phyloP scores from a whole-genome alignment of 2,113 vertebrate species.

The Colistium nudipinnis region DNA sequence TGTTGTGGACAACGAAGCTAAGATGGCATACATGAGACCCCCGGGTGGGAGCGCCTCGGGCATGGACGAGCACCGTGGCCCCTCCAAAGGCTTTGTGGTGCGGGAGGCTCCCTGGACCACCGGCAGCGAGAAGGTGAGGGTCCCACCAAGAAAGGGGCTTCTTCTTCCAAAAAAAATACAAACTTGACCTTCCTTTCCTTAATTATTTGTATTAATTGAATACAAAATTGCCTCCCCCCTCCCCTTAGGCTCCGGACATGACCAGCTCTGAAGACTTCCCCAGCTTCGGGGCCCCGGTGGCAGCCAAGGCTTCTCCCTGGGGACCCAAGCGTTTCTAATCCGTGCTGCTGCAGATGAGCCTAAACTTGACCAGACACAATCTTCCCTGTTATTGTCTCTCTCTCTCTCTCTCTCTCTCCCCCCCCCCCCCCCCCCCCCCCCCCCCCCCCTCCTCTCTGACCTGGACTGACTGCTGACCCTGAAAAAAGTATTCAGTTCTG shows the following conservation, averaged over 20 bases:
- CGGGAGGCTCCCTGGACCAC: slow-evolving; percentile 97
- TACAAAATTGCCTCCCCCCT: neutral
- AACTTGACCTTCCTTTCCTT: neutral
- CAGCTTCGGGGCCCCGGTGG: slow-evolving; percentile 95
- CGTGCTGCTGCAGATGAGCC: slow-evolving; percentile 44
- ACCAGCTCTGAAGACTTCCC: slow-evolving; percentile 99
- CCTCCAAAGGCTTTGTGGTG: slow-evolving; percentile 97
- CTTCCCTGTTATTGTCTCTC: slow-evolving; percentile 51
- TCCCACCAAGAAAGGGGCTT: neutral
- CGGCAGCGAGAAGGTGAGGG: slow-evolving; percentile 88
- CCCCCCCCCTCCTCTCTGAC: slow-evolving; percentile 34
- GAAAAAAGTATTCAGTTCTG: slow-evolving; percentile 70
- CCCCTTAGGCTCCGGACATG: slow-evolving; percentile 93
- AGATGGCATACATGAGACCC: slow-evolving; percentile 94
- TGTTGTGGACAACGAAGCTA: slow-evolving; percentile 91
- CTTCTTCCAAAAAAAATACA: neutral
- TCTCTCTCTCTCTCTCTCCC: too few species aligned
- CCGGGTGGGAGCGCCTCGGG: slow-evolving; percentile 75
- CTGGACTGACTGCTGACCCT: slow-evolving; percentile 77
- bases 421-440: neutral
- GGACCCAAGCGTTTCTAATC: slow-evolving; percentile 96
- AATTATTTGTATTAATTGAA: neutral
- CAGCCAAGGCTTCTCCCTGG: slow-evolving; percentile 93
- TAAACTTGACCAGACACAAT: slow-evolving; percentile 60
- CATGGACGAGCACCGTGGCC: slow-evolving; percentile 85